These are phyloP conservation scores for Erythrocercus mccallii DNA, from an alignment of 2,113 vertebrate genomes.

Conservation along the genomic window DNA sequence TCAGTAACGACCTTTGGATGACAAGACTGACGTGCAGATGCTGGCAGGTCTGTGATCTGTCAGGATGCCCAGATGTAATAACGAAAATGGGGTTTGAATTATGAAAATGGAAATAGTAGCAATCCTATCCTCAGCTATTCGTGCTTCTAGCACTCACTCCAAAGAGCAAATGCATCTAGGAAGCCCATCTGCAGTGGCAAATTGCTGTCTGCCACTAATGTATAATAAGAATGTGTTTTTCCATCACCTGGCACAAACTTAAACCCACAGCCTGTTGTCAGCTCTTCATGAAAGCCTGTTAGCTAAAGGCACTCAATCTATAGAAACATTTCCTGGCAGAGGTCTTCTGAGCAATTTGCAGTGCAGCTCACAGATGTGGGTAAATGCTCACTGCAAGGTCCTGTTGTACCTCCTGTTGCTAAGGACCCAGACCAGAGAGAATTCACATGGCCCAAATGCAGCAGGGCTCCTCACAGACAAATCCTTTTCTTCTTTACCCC, in stretches of 20 bases:
- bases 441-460: neutral
- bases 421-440: neutral
- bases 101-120: neutral
- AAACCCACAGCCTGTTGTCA: neutral
- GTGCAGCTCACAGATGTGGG: neutral
- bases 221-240: neutral
- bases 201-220: neutral
- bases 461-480: neutral
- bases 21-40: neutral
- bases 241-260: neutral
- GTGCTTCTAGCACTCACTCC: neutral
- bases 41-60: neutral
- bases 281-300: neutral
- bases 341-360: neutral
- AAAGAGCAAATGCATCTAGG: neutral
- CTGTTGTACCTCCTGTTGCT: rapidly evolving
- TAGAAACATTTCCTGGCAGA: neutral
- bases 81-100: neutral
- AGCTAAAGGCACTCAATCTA: neutral
- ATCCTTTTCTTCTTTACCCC: neutral
- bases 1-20: neutral
- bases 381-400: neutral
- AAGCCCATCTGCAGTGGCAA: neutral
- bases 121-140: neutral
- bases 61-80: neutral